Base-by-base conservation (phyloP, 2,888 invertebrate genomes). In the Eristalis pertinax region DNA sequence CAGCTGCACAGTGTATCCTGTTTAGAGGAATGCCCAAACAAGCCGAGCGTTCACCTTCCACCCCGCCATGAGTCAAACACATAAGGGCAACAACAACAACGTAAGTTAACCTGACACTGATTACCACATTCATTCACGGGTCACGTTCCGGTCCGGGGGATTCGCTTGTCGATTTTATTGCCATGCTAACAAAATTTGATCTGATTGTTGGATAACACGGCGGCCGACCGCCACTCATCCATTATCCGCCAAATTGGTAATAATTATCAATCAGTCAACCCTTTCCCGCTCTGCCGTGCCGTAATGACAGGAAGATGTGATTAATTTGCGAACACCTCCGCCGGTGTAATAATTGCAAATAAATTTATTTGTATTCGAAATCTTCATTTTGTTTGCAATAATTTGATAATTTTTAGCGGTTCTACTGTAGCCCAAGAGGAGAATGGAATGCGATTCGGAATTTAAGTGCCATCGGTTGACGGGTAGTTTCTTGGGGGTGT, bases 161-260 rank as follows among this genome's bases (percentile, higher is more conserved):
- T 13, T 29, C 58, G 24, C 22, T 26, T 58, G 65, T 32, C 35
- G 19, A 50, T 62, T 73, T 65, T 26, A 68, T 68, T 73, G 19
- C 13, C 60, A 50, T 50, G 62, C 67, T 80, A 73, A 73, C 13
- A 35, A 35, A n/a, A 13, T 32, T 13, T 67, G 72, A 67, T 73
- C 35, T 67, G 67, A 80, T 80, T 80, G 67, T 80, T 80, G 79
- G 62, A 67, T 67, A 80, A 80, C 67, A 80, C 29, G 35, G 67
- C 67, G 65, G 24, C 50, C 56, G 41, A 8, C 35, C 58, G 56
- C 22, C 35, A 58, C 22, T 35, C 69, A 69, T 11, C 11, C 19
- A 56, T 32, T 58, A 69, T 69, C 32, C 22, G 15, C 4, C 24
- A 22, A 69, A 69, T 58, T 69, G 56, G 58, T 15, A 58, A 69